Percentiles rank a stretch among this genome's conserved stretches.
Conservation (phyloP, 2,113 vertebrate genomes). For the Melierax canorus region DNA sequence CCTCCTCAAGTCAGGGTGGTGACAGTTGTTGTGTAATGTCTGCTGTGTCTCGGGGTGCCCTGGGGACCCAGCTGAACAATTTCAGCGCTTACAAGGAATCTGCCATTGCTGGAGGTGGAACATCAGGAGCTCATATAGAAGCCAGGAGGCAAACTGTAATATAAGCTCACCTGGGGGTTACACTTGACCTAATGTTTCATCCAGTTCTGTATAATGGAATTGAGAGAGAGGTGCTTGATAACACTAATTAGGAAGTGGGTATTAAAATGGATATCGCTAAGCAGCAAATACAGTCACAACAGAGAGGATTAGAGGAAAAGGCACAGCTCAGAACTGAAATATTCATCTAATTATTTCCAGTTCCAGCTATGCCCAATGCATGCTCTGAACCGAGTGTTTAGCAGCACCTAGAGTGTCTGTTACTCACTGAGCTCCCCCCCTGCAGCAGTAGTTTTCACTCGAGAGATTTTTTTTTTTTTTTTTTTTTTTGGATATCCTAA, state of each 20-base stretch:
- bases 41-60: background rate
- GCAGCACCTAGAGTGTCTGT: background rate
- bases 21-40: background rate
- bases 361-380: background rate
- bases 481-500: background rate
- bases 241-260: conserved; percentile 20
- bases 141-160: background rate
- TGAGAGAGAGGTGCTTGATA: conserved; percentile 1
- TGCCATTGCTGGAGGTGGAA: background rate
- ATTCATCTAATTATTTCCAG: background rate
- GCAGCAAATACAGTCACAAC: background rate
- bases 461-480: background rate
- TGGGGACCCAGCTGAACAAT: background rate
- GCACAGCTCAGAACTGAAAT: background rate
- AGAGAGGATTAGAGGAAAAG: conserved; percentile 19
- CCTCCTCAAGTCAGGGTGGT: background rate
- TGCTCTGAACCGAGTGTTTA: background rate
- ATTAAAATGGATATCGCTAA: conserved; percentile 10
- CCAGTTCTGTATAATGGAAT: background rate
- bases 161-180: background rate
- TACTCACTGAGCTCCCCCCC: background rate
- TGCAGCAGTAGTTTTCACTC: background rate
- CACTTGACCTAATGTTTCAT: background rate
- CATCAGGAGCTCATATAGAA: background rate
- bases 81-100: background rate